A percentile compares a stretch with the other conserved stretches of the same genome.
phyloP scores from a whole-genome alignment of 2,113 vertebrate species.

The Syrrhaptes paradoxus region DNA sequence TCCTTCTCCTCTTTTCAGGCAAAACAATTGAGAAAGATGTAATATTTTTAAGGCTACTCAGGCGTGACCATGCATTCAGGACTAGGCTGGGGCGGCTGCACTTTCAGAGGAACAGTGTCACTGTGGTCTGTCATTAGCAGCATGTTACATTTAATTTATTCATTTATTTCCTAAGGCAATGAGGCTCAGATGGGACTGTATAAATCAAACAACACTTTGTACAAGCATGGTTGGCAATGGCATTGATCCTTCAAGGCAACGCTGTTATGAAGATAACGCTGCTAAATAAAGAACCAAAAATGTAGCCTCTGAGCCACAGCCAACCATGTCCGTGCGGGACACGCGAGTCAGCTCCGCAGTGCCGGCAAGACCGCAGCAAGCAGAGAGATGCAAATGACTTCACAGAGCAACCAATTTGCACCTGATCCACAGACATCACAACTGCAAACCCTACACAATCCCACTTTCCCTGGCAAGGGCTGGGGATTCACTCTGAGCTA shows the following conservation, averaged over 20 bases:
- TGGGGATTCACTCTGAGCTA: background rate
- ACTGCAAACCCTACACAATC: background rate
- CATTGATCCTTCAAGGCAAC: background rate
- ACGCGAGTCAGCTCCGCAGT: accelerated
- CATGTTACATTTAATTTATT: background rate
- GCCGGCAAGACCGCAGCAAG: background rate
- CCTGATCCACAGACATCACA: background rate
- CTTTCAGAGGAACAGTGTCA: background rate
- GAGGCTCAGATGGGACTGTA: background rate
- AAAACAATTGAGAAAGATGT: background rate
- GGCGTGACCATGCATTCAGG: background rate
- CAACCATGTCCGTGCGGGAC: accelerated
- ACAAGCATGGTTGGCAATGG: background rate
- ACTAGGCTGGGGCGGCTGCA: background rate
- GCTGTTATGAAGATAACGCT: background rate
- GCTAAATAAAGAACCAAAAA: background rate
- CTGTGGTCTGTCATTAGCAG: background rate
- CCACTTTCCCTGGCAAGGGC: background rate
- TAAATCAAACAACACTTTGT: background rate
- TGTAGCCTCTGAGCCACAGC: background rate
- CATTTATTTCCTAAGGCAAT: background rate
- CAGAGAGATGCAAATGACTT: background rate
- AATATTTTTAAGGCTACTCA: background rate
- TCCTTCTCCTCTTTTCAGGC: background rate
- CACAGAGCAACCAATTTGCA: background rate